Percentiles rank a stretch among this genome's conserved stretches.
Conservation (phyloP, 1,140 invertebrate genomes). For the Trachelipus rathkii region DNA sequence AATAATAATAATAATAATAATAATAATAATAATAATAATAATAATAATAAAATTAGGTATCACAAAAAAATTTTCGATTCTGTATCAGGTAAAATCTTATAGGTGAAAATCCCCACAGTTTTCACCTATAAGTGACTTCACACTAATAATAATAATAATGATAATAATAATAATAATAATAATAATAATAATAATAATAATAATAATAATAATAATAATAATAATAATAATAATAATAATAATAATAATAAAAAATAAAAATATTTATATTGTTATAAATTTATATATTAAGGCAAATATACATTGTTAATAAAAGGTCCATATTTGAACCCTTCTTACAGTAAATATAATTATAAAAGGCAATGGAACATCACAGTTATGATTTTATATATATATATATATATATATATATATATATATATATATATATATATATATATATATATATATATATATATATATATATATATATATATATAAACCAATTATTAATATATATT, state of each 20-base stretch:
- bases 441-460: neutral
- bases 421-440: constrained; percentile 2
- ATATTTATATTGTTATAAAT: neutral
- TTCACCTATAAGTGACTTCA: no score
- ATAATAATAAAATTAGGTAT: neutral
- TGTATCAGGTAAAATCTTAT: neutral
- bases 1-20: neutral
- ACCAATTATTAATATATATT: neutral
- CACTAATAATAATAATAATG: neutral
- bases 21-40: neutral
- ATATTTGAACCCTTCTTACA: no score
- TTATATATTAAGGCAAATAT: no score
- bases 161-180: neutral
- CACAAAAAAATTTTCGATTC: neutral
- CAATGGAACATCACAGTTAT: no score
- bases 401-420: neutral
- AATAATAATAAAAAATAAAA: neutral
- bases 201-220: neutral
- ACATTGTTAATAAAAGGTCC: no score
- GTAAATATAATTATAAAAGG: no score
- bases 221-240: neutral
- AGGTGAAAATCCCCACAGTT: no score
- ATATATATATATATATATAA: constrained; percentile 1
- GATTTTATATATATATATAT: neutral
- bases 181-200: neutral